Conservation (phyloP, 2,113 vertebrate species). For the Fukomys damarensis region DNA sequence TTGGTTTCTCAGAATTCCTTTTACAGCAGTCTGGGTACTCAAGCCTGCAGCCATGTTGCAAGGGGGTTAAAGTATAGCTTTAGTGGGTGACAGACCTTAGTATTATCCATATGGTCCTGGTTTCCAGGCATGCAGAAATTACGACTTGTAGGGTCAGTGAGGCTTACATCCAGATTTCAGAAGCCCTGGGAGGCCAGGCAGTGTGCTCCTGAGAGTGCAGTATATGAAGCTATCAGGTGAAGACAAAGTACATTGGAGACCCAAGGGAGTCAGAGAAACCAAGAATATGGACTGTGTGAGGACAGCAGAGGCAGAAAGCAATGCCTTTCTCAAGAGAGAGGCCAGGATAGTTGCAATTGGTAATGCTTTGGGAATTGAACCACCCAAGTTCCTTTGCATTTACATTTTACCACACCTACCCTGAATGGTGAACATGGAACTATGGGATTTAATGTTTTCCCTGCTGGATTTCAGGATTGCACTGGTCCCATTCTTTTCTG, state of each 20-base stretch:
- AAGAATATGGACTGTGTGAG: neutral
- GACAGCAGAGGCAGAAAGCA: neutral
- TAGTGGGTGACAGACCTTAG: too few species aligned
- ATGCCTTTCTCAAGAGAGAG: neutral
- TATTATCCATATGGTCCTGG: too few species aligned
- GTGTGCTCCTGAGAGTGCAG: neutral
- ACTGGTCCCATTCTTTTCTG: neutral
- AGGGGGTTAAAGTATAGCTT: too few species aligned
- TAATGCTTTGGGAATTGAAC: neutral
- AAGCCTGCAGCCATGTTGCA: too few species aligned
- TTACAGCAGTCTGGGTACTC: too few species aligned
- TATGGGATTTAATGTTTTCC: neutral
- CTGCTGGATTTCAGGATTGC: neutral
- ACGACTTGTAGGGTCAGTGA: too few species aligned
- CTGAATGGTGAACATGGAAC: neutral
- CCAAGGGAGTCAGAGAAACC: neutral
- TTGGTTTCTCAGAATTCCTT: too few species aligned
- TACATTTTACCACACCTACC: neutral
- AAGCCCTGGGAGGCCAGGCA: too few species aligned
- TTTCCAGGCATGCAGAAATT: too few species aligned
- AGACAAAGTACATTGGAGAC: neutral
- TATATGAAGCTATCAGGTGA: neutral
- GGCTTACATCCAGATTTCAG: too few species aligned
- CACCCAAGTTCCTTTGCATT: neutral
- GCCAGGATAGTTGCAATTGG: neutral